Evolutionary conservation across 2,113 vertebrate genomes (phyloP), one percentile per base, ranked within the genome.

Genomic region (Notothenia rossii): DNA sequence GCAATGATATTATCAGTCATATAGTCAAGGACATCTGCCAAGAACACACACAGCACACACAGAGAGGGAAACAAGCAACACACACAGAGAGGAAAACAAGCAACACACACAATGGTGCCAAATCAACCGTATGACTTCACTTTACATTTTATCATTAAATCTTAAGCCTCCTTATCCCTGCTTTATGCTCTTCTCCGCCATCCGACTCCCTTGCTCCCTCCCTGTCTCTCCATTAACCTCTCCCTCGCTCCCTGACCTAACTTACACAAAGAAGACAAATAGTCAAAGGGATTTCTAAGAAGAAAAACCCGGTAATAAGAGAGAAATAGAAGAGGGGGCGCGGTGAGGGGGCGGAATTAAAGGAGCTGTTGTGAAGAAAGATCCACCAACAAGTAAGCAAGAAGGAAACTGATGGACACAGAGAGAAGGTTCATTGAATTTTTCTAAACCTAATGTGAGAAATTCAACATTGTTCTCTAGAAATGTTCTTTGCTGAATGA

Each of bases 21-120:
- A 77, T 59, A 86, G 64, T 86, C 82, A 92, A 93, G 88, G 90
- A 89, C 87, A 87, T 85, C 83, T 72, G 74, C 83, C 59, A 75
- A 68, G 51, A 83, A 79, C 43, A 85, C 69, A 74, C 67, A 58
- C 69, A 43, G 29, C 53, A 43, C 15, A 60, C 17, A n/a, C n/a
- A n/a, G n/a, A n/a, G n/a, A n/a, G n/a, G n/a, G n/a, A 72, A 10
- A 75, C 29, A 2, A 25, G 25, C 25, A 25, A 40, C 36, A 40
- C 36, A 40, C 36, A 82, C 51, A 29, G 29, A 29, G 29, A 29
- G 29, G 29, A 4, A 29, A 29, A 29, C 29, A 29, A 29, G 29
- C 29, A 29, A 54, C 64, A 81, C 72, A 45, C 64, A 73, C 29
- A 7, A 46, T 40, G 8, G 55, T 20, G 60, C 51, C 53, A 72